Conservation (phyloP, 2,113 vertebrate genomes). For the Corythornis madagascariensis region DNA sequence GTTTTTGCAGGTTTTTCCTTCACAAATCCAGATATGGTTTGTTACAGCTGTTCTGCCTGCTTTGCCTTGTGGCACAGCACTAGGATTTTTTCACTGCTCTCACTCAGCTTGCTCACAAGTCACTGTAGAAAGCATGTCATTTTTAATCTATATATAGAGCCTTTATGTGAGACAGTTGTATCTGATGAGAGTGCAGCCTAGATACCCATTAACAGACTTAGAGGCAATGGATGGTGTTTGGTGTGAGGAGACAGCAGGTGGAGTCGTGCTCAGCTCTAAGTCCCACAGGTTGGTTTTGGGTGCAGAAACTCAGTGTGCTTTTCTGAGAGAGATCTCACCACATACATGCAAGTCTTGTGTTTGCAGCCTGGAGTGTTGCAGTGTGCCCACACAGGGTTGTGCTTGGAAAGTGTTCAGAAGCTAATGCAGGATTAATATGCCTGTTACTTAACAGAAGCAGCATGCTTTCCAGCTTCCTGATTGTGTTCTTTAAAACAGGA, state of each 20-base stretch:
- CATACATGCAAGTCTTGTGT: rapidly evolving
- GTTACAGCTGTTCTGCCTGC: background rate
- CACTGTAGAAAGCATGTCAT: background rate
- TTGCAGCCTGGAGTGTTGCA: background rate
- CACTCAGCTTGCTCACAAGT: background rate
- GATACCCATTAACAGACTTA: background rate
- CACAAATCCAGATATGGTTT: background rate
- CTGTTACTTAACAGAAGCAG: background rate
- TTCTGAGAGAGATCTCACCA: background rate
- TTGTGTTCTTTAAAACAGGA: background rate
- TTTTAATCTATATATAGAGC: background rate
- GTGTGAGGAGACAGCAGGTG: background rate
- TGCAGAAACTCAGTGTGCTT: background rate
- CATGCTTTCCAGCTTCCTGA: background rate
- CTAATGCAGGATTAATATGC: background rate
- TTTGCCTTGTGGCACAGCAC: background rate
- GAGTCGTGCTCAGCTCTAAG: background rate
- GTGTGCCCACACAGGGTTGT: background rate
- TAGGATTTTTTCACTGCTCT: background rate
- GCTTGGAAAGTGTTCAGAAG: background rate
- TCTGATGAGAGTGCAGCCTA: background rate
- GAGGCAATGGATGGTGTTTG: background rate
- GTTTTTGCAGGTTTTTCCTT: background rate
- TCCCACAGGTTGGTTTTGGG: background rate
- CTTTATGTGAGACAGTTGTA: background rate